phyloP scores from a whole-genome alignment of 2,888 invertebrate genomes.

The Hololepta plana region DNA sequence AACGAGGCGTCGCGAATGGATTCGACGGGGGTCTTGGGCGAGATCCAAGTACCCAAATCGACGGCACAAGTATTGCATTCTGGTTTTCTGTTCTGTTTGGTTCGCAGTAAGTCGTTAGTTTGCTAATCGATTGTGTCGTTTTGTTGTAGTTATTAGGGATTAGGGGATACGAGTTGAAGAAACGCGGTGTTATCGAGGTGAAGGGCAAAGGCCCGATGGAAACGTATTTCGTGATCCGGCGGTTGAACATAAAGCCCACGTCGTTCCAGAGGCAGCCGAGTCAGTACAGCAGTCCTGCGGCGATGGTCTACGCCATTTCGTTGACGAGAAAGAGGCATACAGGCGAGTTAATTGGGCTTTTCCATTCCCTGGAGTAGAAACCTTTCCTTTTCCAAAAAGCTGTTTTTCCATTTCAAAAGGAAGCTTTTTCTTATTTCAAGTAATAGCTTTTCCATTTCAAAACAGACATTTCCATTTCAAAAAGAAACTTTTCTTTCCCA shows the following conservation, averaged over 20 bases:
- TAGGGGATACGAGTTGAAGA: conserved; percentile 52
- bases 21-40: conserved; percentile 73
- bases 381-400: too few relatives aligned
- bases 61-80: conserved; percentile 69
- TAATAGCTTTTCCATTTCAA: too few relatives aligned
- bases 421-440: too few relatives aligned
- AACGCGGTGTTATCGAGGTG: conserved; percentile 74
- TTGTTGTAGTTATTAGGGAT: conserved; percentile 46
- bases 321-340: conserved; percentile 61
- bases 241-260: conserved; percentile 36
- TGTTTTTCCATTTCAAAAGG: too few relatives aligned
- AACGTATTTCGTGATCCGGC: conserved; percentile 75
- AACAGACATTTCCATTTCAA: too few relatives aligned
- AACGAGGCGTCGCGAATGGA: conserved; percentile 97
- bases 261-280: conserved; percentile 47
- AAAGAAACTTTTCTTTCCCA: too few relatives aligned
- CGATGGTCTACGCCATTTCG: conserved; percentile 77
- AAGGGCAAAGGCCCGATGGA: conserved; percentile 94
- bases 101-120: not conserved
- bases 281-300: conserved; percentile 61
- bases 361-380: too few relatives aligned
- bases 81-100: not conserved
- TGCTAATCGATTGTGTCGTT: conserved; percentile 3
- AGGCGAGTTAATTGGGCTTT: too few relatives aligned
- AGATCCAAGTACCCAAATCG: conserved; percentile 76